Evolutionary conservation across 2,888 invertebrate species (phyloP), one percentile per base, ranked within the genome.

Genomic region (Pristionchus mayeri): DNA sequence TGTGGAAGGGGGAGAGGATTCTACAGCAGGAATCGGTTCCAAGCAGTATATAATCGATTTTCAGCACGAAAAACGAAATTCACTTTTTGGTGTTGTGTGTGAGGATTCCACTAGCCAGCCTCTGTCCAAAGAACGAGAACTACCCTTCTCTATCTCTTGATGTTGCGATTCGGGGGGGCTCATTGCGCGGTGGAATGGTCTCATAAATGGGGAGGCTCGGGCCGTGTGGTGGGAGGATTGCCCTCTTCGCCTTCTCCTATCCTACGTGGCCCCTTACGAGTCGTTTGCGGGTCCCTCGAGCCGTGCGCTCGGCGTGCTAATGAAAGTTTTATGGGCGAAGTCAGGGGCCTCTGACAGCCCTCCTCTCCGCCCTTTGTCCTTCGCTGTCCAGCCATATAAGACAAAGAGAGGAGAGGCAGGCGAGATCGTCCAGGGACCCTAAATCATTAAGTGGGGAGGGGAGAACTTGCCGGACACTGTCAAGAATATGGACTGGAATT

Each of bases 301-400:
- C 60, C 40, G 21, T n/a, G 21, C 18, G 34, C 50, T 50, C 24
- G 30, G 13, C 30, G 76, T 78, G 50, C 76, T 78, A 78, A 78
- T 78, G 76, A 78, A 78, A 78, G 76, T 78, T 78, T 78, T 78
- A 78, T 78, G 76, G 76, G 40, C n/a, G 76, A 50, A 78, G 76
- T 78, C 48, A 50, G 9, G 27, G n/a, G 44, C 11, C 34, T 63
- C 67, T 63, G 63, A 63, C 63, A 63, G 63, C 63, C 13, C 60
- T 60, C 18, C 2, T 30, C 27, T 30, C 60, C 16, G 4, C 30
- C 71, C 21, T 71, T 71, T 71, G 71, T 71, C 71, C 40, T 44
- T 71, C 40, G n/a, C n/a, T n/a, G 40, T 71, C 71, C 71, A 44
- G 37, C 37, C 71, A 18, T 4, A n/a, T 13, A 37, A 71, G 71